Evolutionary conservation across 2,888 invertebrate species (phyloP).

Genomic region (Cecidostiba fungosa): DNA sequence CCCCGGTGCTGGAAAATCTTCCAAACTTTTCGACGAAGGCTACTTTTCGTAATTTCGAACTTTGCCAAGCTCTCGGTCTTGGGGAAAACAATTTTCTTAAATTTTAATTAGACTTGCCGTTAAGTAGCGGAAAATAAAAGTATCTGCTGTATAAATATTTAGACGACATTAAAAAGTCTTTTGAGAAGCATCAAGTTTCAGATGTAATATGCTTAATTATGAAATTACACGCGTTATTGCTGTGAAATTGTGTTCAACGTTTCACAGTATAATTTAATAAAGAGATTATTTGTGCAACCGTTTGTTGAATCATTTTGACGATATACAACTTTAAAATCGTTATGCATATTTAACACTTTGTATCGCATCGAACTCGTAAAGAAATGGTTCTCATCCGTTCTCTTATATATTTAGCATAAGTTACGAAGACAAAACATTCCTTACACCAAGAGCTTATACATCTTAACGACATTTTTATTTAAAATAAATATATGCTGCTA

Average conservation of each 20-base stretch:
- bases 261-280: no score
- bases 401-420: not conserved
- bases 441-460: not conserved
- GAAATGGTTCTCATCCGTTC: no score
- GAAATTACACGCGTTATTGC: no score
- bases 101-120: slow-evolving; percentile 55
- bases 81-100: slow-evolving; percentile 60
- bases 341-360: no score
- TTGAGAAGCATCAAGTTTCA: not conserved
- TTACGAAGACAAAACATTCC: not conserved
- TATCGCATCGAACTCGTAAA: no score
- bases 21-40: slow-evolving; percentile 33
- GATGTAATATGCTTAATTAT: no score
- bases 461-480: slow-evolving; percentile 4
- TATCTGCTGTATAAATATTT: slow-evolving; percentile 44
- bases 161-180: not conserved
- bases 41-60: slow-evolving; percentile 57
- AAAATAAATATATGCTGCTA: not conserved
- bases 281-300: no score
- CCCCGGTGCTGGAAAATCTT: slow-evolving; percentile 41
- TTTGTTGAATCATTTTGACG: no score
- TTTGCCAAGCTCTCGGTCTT: slow-evolving; percentile 30
- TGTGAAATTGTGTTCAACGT: no score
- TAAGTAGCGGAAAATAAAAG: slow-evolving; percentile 54
- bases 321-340: no score